Evolutionary conservation across 2,113 vertebrate species (phyloP).

Genomic region (Prunella himalayana): DNA sequence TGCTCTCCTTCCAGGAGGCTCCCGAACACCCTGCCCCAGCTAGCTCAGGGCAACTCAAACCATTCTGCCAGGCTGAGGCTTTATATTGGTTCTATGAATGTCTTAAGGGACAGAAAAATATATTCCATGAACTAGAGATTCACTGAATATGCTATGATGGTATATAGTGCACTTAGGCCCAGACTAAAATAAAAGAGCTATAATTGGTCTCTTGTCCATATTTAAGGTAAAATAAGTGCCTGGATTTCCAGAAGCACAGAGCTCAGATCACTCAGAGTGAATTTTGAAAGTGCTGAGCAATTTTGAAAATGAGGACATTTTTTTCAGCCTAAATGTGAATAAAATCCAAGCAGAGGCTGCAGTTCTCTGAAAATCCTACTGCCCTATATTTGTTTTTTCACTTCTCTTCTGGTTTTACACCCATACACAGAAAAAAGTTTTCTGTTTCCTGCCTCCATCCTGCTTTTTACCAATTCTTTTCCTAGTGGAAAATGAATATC

Average conservation of each 20-base stretch:
- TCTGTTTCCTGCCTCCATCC: background rate
- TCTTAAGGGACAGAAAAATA: constrained; percentile 6
- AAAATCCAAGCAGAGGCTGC: background rate
- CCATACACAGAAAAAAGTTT: background rate
- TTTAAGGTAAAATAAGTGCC: constrained; percentile 4
- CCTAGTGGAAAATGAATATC: background rate
- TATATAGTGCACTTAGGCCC: background rate
- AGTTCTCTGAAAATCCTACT: background rate
- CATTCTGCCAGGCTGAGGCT: background rate
- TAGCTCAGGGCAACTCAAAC: background rate
- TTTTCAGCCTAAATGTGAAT: background rate
- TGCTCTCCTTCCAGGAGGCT: background rate
- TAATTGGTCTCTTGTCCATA: constrained; percentile 6
- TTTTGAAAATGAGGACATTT: background rate
- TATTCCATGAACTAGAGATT: background rate
- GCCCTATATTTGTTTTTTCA: background rate
- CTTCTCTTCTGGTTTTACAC: background rate
- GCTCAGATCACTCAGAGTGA: background rate
- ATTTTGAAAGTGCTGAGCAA: background rate
- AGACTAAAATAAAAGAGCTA: background rate
- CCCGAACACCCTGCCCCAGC: background rate
- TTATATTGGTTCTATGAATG: background rate
- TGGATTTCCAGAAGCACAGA: background rate
- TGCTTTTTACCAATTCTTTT: background rate
- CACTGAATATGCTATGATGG: background rate